Base-by-base conservation (phyloP, 2,797 vertebrate species). In the Lithobates sylvaticus region DNA sequence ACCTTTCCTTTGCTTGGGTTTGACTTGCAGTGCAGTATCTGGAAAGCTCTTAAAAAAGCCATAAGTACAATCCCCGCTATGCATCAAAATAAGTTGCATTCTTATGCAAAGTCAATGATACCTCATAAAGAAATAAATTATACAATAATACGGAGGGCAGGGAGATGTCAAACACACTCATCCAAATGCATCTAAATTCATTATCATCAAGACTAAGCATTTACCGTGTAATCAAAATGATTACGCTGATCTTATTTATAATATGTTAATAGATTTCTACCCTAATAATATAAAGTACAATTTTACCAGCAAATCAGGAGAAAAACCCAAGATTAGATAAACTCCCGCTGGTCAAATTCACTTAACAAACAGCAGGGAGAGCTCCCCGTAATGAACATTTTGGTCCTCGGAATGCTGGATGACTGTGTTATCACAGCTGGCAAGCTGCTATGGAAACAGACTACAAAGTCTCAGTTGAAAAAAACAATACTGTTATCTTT, bases 281-380 rank as follows among this genome's bases (percentile, higher is more conserved):
- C 27, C 79, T 86, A 82, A 82, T 86, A 82, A 82, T 77, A 81
- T 86, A 76, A 86, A 72, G 71, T 72, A 72, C 34, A 32, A 82
- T 78, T 86, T 73, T 58, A 73, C 79, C 67, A 64, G 34, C 67
- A 82, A 82, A 77, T 82, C 67, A 86, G 79, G 47, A 76, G 70
- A 77, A 79, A 69, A 74, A 71, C 61, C 16, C 50, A 65, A 86
- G 79, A 86, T 86, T 86, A 86, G 85, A 78, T 86, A 81, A 83
- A 47, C 79, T 54, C 85, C 85, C 81, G 74, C 85, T 86, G 85
- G 65, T 76, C 85, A 72, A 67, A 86, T 86, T 82, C 85, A 82
- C 85, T 86, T 86, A 86, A 82, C 67, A 86, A 86, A 86, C 85
- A 86, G 85, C 85, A 83, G 85, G 85, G 67, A 78, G 54, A 82